Evolutionary conservation across 1,140 invertebrate genomes (phyloP).

Genomic region (Orchestia grillus): DNA sequence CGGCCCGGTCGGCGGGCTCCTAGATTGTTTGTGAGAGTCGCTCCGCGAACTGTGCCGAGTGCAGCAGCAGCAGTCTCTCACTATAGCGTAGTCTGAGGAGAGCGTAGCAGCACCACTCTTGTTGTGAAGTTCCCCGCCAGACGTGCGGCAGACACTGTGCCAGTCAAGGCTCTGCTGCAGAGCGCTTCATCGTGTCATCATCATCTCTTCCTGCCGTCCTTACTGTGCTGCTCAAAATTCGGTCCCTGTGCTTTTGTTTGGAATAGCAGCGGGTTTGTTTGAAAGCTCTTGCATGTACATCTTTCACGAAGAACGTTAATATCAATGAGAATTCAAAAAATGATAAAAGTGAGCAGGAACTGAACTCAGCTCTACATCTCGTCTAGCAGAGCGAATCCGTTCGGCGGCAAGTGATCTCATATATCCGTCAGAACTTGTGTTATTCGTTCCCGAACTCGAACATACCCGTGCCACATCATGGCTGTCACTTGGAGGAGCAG

Average conservation of each 20-base stretch:
- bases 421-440: neutral
- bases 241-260: neutral
- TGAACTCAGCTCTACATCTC: neutral
- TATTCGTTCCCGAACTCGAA: neutral
- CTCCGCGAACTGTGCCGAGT: constrained; percentile 21
- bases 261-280: neutral
- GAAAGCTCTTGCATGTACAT: neutral
- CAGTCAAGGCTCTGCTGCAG: constrained; percentile 44
- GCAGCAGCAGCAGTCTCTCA: constrained; percentile 11
- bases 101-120: constrained; percentile 27
- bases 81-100: neutral
- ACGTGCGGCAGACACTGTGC: constrained; percentile 22
- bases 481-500: neutral
- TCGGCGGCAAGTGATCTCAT: neutral
- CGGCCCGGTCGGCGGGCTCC: constrained; percentile 20
- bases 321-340: neutral
- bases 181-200: constrained; percentile 21
- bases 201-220: neutral
- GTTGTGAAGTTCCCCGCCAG: constrained; percentile 40
- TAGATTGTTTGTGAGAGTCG: constrained; percentile 51
- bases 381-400: neutral
- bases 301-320: neutral
- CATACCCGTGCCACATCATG: neutral
- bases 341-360: neutral
- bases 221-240: neutral